Conservation (phyloP, 1,140 invertebrate species). For the Lasioglossum baleicum region DNA sequence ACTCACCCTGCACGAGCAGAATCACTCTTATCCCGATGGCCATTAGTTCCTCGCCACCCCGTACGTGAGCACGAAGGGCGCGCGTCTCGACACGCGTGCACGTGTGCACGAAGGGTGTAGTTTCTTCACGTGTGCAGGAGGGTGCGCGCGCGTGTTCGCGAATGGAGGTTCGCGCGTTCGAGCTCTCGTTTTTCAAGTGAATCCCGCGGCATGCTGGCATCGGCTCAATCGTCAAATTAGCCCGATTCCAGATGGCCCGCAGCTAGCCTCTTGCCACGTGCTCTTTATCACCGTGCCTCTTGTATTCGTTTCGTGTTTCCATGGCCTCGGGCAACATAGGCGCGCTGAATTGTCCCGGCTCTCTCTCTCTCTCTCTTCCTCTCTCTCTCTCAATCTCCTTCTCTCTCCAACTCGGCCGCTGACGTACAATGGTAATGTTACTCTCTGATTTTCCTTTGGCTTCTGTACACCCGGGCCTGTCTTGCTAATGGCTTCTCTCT, state of each 20-base stretch:
- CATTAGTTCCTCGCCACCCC: too few species aligned
- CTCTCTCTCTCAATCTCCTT: too few species aligned
- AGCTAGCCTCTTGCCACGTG: slow-evolving; percentile 46
- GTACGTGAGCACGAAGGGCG: too few species aligned
- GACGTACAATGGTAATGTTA: slow-evolving; percentile 36
- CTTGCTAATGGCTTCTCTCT: slow-evolving; percentile 28
- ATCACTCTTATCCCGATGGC: too few species aligned
- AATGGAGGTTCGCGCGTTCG: background rate
- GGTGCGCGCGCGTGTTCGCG: too few species aligned
- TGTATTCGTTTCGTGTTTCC: slow-evolving; percentile 41
- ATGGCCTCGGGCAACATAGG: slow-evolving; percentile 16
- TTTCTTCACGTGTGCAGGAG: background rate
- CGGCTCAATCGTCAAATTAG: slow-evolving; percentile 54
- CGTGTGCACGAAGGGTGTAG: too few species aligned
- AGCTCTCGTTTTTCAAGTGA: slow-evolving; percentile 24
- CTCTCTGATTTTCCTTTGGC: slow-evolving; percentile 41
- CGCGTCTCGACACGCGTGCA: too few species aligned
- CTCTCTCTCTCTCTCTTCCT: too few species aligned
- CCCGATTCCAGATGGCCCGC: slow-evolving; percentile 49
- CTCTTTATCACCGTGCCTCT: slow-evolving; percentile 45
- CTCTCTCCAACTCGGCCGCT: background rate
- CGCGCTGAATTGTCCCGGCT: slow-evolving; percentile 25
- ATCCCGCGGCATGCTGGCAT: slow-evolving; percentile 35
- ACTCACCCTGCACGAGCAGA: too few species aligned
- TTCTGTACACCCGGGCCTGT: background rate